Evolutionary conservation across 2,888 invertebrate species (phyloP), one percentile per base, ranked within the genome.

Genomic region (Periphyllus acericola): DNA sequence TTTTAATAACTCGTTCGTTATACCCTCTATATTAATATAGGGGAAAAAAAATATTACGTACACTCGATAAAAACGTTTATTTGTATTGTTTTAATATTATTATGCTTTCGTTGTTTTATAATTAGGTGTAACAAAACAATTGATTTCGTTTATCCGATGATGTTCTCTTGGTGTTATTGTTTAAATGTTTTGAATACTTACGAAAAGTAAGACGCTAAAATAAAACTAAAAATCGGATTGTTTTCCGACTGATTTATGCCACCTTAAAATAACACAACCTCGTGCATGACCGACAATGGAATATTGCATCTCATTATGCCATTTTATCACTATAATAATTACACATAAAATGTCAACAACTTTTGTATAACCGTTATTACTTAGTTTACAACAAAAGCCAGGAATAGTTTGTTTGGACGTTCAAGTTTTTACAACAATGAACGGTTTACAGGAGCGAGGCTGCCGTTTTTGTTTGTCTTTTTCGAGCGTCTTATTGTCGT

Each of bases 381-480:
- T 74, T 40, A 83, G 29, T 66, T 83, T 75, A 83, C 29, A 52
- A 83, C 52, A 55, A 32, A 34, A 9, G 75, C 29, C 3, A n/a
- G 55, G 29, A 83, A 36, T 55, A 74, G 17, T 83, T 72, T 74
- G 82, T 72, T 25, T 34, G n/a, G 9, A n/a, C 75, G 60, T 60
- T 83, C 40, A 8, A 83, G 75, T 75, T 83, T 75, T 83, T 74
- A 75, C 40, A 29, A 83, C 60, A 83, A 83, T 75, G 36, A 29
- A 34, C 34, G 29, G 34, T 72, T 29, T 40, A 74, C 29, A 21
- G 29, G 75, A 29, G 60, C 34, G 55, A 40, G 29, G 29, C 21
- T 75, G 17, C 21, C 21, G 40, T 66, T 83, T 83, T 40, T 74
- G 55, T 74, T 34, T 82, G 25, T 71, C 55, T 83, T 55, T 36